phyloP scores from a whole-genome alignment of 2,888 invertebrate species.

The Drosophila aldrichi region DNA sequence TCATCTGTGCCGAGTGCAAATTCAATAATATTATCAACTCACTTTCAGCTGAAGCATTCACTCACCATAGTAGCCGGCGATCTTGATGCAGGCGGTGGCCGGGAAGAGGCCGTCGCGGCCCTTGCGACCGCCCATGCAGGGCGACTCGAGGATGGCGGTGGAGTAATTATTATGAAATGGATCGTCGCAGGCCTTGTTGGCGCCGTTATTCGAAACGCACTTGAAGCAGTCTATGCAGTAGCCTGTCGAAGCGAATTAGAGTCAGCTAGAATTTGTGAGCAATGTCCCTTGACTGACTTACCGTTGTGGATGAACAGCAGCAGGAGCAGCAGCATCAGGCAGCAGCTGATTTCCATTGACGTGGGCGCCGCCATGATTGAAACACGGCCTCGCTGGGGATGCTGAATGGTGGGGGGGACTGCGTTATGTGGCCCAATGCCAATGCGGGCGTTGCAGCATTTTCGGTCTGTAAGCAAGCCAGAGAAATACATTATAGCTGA shows the following conservation, averaged over 20 bases:
- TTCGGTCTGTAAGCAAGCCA: conserved; percentile 43
- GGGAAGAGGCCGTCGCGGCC: conserved; percentile 97
- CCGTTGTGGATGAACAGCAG: conserved; percentile 63
- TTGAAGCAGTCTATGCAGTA: conserved; percentile 97
- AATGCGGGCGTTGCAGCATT: conserved; percentile 47
- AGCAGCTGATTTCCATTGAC: conserved; percentile 64
- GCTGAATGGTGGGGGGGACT: conserved; percentile 16
- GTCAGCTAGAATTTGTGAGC: background rate
- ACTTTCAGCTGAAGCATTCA: conserved; percentile 22
- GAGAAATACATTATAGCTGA: conserved; percentile 41
- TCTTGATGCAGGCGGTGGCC: conserved; percentile 98
- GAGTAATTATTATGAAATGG: conserved; percentile 97
- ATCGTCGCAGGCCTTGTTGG: conserved; percentile 95
- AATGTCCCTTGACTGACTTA: conserved; percentile 35
- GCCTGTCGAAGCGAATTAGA: conserved; percentile 82
- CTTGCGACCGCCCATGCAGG: conserved; percentile 97
- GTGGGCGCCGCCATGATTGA: conserved; percentile 51
- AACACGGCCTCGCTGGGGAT: conserved; percentile 22
- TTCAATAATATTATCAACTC: conserved; percentile 18
- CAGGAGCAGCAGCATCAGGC: conserved; percentile 56
- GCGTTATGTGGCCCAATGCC: conserved; percentile 59
- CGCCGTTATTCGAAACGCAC: conserved; percentile 96
- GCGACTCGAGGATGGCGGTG: conserved; percentile 92
- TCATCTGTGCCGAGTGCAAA: conserved; percentile 87
- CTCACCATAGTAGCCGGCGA: conserved; percentile 95